These are phyloP conservation scores for Ciconia stormi DNA, from an alignment of 2,113 vertebrate species.

Conservation along the genomic window DNA sequence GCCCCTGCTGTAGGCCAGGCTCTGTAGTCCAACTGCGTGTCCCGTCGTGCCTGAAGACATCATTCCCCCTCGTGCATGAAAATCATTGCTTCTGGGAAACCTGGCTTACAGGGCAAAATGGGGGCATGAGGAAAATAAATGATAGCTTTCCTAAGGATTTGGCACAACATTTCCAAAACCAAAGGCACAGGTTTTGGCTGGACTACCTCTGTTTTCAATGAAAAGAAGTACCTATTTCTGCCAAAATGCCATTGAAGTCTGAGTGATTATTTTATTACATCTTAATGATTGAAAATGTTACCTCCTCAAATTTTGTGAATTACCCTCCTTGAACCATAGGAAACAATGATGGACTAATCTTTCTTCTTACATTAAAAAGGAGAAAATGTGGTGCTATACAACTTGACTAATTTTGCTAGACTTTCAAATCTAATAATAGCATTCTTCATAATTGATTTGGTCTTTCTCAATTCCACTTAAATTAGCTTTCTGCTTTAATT, in stretches of 20 bases:
- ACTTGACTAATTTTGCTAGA: conserved; percentile 17
- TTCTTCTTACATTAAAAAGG: neutral
- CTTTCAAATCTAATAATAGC: conserved; percentile 19
- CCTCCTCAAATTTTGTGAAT: neutral
- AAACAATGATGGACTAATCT: neutral
- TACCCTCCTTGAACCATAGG: neutral
- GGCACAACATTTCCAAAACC: neutral
- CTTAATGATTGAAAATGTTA: conserved; percentile 9
- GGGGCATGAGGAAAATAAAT: neutral
- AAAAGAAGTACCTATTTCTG: neutral
- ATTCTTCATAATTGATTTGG: conserved; percentile 38
- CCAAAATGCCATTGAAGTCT: neutral
- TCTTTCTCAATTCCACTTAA: conserved; percentile 30
- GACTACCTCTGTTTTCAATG: neutral
- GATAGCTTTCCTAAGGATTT: neutral
- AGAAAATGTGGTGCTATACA: neutral
- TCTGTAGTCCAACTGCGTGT: neutral
- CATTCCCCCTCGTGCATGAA: neutral
- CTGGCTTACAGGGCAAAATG: neutral
- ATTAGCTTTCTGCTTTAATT: conserved; percentile 56
- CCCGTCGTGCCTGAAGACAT: neutral
- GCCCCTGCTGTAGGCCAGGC: neutral
- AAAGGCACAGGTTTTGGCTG: neutral
- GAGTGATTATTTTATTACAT: neutral
- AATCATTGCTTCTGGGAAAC: neutral